Base-by-base conservation (phyloP, 1,140 invertebrate genomes). In the Heterodera schachtii region DNA sequence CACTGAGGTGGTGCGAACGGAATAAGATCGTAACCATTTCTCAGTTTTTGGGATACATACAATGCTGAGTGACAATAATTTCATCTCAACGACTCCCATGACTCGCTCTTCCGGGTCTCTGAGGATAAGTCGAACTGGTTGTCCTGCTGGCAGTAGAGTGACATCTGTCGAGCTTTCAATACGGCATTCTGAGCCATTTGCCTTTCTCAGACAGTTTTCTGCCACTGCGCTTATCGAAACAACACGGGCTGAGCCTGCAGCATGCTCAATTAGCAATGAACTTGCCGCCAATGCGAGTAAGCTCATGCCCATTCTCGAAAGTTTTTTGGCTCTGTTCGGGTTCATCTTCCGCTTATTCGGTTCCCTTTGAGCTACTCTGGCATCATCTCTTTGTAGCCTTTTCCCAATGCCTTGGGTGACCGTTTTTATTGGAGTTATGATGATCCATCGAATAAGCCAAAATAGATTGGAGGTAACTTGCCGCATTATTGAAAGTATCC, bases 21-120 rank as follows among this genome's bases (percentile, higher is more conserved):
- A n/a, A 11, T 74, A 74, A 5, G 73, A 74, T 0, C 73, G 5
- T 9, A 74, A 43, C 47, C 52, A 74, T 74, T 8, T 74, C 21
- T 74, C 73, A 2, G 52, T 43, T 6, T 21, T 21, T 11, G 73
- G 73, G 47, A 49, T 52, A 11, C 73, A 74, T 43, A 21, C 43
- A n/a, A 74, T 74, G 47, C 52, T 74, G 21, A 74, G 52, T 9
- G 46, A 19, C 52, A 41, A 8, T 9, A 52, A n/a, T 2, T 21
- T 74, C 8, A 74, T 49, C 19, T 74, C 52, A 21, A 74, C 52
- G n/a, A 49, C n/a, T 74, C 73, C 73, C 8, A 74, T 5, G 7
- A 73, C 47, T 73, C 47, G 19, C 13, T 73, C 47, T 19, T 73
- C 47, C 19, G 16, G 44, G 16, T 73, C 71, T 21, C 47, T 73